Base-by-base conservation (phyloP, 2,797 vertebrate species). In the Eulemur albifrons region DNA sequence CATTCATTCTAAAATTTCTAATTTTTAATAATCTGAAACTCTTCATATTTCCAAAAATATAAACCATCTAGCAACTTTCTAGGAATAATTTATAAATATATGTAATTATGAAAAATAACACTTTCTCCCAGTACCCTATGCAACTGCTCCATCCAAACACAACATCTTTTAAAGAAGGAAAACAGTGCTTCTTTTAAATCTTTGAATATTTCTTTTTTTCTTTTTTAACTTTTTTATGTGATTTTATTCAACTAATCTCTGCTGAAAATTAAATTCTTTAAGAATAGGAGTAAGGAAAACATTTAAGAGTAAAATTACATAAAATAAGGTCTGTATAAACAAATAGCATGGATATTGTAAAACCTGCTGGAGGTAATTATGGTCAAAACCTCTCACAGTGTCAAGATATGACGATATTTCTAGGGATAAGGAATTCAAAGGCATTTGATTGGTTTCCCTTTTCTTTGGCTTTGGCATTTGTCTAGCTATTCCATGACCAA, bases 181-280 rank as follows among this genome's bases (percentile, higher is more conserved):
- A 65, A 40, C 7, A 32, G 17, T 6, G 2, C 5, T 80, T 92
- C 67, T 80, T 95, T 83, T 52, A 65, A 90, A 61, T 70, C 69
- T 88, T 83, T 79, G 63, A 69, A 83, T 88, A n/a, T 10, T 84
- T 95, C 20, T 50, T 87, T 84, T 40, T 40, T 40, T 40, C 40
- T 40, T 40, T 40, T 40, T 40, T 40, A 45, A 32, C 63, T 83
- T 84, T 43, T 59, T 23, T 13, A 50, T 27, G 67, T 73, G 35
- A 85, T 88, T 72, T 48, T 84, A 67, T 92, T 88, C 80, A 90
- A 69, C 11, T 88, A 95, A 88, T 83, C 30, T 90, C 81, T 93
- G 54, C 25, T 93, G 81, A 88, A 93, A 93, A 94, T 83, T 83
- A 96, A 96, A 93, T 69, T 52, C 8, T 88, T 93, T 88, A 13